phyloP scores from a whole-genome alignment of 1,140 invertebrate species.

The Ditylenchus dipsaci region DNA sequence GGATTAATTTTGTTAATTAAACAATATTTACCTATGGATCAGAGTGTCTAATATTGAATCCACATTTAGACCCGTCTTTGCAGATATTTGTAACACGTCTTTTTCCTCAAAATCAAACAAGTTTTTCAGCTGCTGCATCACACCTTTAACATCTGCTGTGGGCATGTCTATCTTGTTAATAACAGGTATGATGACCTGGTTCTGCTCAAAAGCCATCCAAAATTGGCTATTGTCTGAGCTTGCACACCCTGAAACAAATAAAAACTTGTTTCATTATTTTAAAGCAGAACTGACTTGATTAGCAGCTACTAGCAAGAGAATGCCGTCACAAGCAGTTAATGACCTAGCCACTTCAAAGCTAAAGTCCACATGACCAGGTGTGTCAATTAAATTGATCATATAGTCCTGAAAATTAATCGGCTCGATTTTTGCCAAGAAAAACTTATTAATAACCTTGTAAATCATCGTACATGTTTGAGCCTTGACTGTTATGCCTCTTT shows the following conservation, averaged over 20 bases:
- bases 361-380: conserved; percentile 97
- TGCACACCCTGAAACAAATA: conserved; percentile 71
- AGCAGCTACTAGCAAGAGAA: conserved; percentile 87
- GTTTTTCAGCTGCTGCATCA: conserved; percentile 69
- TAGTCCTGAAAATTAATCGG: conserved; percentile 19
- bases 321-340: conserved; percentile 85
- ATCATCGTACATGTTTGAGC: conserved; percentile 87
- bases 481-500: conserved; percentile 91
- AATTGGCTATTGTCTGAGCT: conserved; percentile 97
- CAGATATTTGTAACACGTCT: conserved; percentile 71
- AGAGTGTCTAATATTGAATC: conserved; percentile 59
- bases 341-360: conserved; percentile 83
- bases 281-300: conserved; percentile 68
- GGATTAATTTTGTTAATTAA: no score
- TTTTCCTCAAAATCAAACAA: conserved; percentile 76
- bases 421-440: not conserved
- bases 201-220: conserved; percentile 77
- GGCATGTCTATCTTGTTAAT: conserved; percentile 93
- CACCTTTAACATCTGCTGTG: conserved; percentile 51
- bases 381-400: conserved; percentile 68
- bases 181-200: conserved; percentile 81
- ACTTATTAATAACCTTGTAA: conserved; percentile 62
- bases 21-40: conserved; percentile 51
- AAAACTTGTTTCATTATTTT: conserved; percentile 5
- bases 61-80: conserved; percentile 68